Conservation (phyloP, 2,888 invertebrate genomes). For the Phaonia tiefii region DNA sequence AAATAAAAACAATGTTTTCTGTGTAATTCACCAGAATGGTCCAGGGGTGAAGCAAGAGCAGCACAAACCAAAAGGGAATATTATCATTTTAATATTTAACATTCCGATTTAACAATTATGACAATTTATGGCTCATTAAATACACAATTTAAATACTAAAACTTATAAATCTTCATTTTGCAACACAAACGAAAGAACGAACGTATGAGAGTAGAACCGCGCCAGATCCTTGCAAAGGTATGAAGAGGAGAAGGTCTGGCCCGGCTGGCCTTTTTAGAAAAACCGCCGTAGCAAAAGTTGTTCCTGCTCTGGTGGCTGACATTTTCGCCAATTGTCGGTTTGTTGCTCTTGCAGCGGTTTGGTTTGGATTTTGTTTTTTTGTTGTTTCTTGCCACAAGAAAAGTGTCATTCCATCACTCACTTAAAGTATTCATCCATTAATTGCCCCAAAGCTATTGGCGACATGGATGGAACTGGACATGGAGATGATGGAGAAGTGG, state of each 20-base stretch:
- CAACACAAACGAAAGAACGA: not conserved
- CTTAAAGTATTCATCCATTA: slow-evolving; percentile 79
- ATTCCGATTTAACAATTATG: slow-evolving; percentile 65
- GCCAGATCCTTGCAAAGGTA: not conserved
- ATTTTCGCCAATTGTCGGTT: slow-evolving; percentile 40
- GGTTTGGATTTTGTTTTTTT: not conserved
- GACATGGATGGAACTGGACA: slow-evolving; percentile 23
- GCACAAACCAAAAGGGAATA: slow-evolving; percentile 25
- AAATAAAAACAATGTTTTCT: not conserved
- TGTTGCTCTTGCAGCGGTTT: slow-evolving; percentile 26
- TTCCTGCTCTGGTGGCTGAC: too few species aligned
- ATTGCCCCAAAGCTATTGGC: slow-evolving; percentile 77
- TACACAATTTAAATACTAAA: slow-evolving; percentile 64
- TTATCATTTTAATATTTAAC: slow-evolving; percentile 63
- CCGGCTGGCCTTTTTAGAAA: slow-evolving; percentile 30
- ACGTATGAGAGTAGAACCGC: not conserved
- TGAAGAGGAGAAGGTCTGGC: not conserved
- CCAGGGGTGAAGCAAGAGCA: not conserved
- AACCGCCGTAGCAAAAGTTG: slow-evolving; percentile 55
- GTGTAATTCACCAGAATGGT: not conserved
- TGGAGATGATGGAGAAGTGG: slow-evolving; percentile 27
- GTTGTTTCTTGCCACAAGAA: slow-evolving; percentile 65
- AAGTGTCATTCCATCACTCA: slow-evolving; percentile 79
- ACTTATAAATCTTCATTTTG: slow-evolving; percentile 61
- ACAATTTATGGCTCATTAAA: slow-evolving; percentile 67